Evolutionary conservation across 2,888 invertebrate species (phyloP), one percentile per base, ranked within the genome.

Genomic region (Aromia moschata): DNA sequence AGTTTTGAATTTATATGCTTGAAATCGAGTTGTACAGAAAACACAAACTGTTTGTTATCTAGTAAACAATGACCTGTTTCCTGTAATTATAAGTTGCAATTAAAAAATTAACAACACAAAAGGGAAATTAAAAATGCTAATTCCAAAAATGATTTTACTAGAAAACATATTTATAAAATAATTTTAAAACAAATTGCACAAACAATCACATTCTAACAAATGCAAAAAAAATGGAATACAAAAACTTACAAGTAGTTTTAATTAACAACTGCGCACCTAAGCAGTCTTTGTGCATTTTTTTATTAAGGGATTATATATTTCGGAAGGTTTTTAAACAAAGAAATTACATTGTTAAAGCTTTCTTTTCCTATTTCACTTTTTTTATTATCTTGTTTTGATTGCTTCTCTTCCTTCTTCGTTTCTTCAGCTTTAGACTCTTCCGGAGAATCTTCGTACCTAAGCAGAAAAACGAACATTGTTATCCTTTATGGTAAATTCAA

Each of bases 401-500:
- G 69, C 72, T 72, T 80, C 70, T 67, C 79, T 58, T 72, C 81
- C 72, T 70, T 76, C 64, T 71, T 79, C 70, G 71, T 77, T 62
- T 76, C 71, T 74, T 82, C 74, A 68, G 80, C 74, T 72, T 82
- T 72, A 75, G 84, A 70, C 70, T 86, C 73, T 18, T 73, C 79
- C 15, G 89, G 87, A 78, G 87, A 86, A 79, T 91, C 90, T 79
- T 90, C 89, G 77, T 90, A 90, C 46, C 89, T 89, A 73, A 47
- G n/a, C n/a, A n/a, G 80, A 77, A 45, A 64, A 63, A 67, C 64
- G 66, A 58, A 36, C 18, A n/a, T n/a, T n/a, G n/a, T n/a, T n/a
- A n/a, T n/a, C n/a, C n/a, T n/a, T n/a, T n/a, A n/a, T n/a, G n/a
- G n/a, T n/a, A n/a, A n/a, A n/a, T n/a, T n/a, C n/a, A n/a, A n/a